phyloP scores from a whole-genome alignment of 1,140 invertebrate genomes.

The Conus betulinus region DNA sequence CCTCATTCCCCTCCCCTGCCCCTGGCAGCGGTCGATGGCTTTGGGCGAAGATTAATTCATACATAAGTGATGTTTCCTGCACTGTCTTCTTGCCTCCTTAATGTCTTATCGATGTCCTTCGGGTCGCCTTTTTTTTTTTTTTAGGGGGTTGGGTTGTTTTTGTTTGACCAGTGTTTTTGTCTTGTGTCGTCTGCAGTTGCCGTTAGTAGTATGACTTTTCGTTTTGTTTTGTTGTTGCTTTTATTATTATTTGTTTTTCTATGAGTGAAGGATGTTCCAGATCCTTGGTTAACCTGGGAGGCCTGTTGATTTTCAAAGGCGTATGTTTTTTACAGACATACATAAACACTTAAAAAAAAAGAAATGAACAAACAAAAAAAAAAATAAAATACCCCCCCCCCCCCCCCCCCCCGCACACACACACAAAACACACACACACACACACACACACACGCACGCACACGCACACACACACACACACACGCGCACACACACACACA shows the following conservation, averaged over 20 bases:
- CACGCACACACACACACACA: neutral
- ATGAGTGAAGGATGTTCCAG: no score
- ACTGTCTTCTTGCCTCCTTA: neutral
- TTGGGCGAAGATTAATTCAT: slow-evolving; percentile 42
- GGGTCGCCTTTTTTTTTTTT: neutral
- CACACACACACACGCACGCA: neutral
- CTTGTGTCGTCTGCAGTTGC: no score
- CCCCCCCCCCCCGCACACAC: neutral
- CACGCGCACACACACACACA: neutral
- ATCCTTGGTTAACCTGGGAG: no score
- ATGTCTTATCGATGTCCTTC: slow-evolving; percentile 28
- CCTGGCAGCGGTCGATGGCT: neutral
- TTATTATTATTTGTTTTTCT: no score
- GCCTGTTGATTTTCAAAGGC: no score
- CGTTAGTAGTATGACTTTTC: no score
- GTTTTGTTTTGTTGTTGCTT: no score
- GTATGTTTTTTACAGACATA: no score
- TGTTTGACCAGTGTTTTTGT: no score
- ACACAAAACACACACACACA: neutral
- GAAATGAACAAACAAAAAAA: no score
- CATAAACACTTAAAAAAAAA: no score
- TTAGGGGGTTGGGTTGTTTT: neutral
- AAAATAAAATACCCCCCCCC: no score
- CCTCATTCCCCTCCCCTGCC: neutral
- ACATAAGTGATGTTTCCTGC: slow-evolving; percentile 38